These are phyloP conservation scores for Drosophila trapezifrons DNA, from an alignment of 1,140 invertebrate genomes.

Conservation along the genomic window DNA sequence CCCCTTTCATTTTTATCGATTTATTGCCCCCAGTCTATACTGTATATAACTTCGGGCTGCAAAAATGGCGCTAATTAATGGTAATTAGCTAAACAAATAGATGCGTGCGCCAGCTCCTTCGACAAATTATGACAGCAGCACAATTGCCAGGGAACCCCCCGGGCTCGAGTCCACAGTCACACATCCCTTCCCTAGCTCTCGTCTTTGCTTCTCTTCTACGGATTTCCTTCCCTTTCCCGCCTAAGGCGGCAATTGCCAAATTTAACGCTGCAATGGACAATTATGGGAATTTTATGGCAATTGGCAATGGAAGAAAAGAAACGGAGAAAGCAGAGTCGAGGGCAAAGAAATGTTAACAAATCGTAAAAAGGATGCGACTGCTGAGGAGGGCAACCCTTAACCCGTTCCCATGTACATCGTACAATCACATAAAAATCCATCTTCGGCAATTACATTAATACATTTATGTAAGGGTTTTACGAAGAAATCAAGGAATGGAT, in stretches of 20 bases:
- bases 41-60: background rate
- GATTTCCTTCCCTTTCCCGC: conserved; percentile 19
- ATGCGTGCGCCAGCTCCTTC: conserved; percentile 37
- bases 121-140: conserved; percentile 54
- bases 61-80: conserved; percentile 58
- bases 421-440: conserved; percentile 31
- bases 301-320: conserved; percentile 62
- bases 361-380: conserved; percentile 64
- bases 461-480: conserved; percentile 13
- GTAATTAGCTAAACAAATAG: conserved; percentile 71
- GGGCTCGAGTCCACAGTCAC: background rate
- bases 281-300: conserved; percentile 79
- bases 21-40: background rate
- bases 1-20: background rate
- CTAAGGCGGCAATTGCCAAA: conserved; percentile 56
- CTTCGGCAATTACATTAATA: conserved; percentile 33
- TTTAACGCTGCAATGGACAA: conserved; percentile 77
- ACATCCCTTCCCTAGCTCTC: conserved; percentile 2
- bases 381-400: conserved; percentile 22
- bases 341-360: conserved; percentile 70
- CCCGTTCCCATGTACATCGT: conserved; percentile 22
- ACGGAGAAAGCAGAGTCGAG: conserved; percentile 25
- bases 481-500: conserved; percentile 1
- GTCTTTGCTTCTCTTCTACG: background rate
- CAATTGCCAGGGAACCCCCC: conserved; percentile 38